Conservation (phyloP, 2,888 invertebrate genomes). For the Spisula solida region DNA sequence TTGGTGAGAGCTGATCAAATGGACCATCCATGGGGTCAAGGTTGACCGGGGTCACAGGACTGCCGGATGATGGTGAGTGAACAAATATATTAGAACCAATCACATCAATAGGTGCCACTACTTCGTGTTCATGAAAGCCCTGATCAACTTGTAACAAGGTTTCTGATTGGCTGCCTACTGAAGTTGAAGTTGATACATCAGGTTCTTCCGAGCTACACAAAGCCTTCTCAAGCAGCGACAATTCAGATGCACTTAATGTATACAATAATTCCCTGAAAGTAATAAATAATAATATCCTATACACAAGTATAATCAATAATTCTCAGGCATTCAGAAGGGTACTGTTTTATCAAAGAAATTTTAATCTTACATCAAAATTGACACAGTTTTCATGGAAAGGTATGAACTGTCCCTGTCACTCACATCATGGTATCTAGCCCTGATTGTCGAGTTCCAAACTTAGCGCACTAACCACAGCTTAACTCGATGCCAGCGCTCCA, state of each 20-base stretch:
- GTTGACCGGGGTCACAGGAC: constrained; percentile 75
- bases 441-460: too few species aligned
- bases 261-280: constrained; percentile 93
- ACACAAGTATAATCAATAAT: background rate
- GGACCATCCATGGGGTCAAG: constrained; percentile 37
- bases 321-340: too few species aligned
- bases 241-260: constrained; percentile 94
- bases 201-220: constrained; percentile 94
- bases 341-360: too few species aligned
- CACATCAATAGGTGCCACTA: constrained; percentile 55
- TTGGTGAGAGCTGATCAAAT: constrained; percentile 48
- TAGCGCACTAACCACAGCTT: too few species aligned
- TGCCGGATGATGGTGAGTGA: constrained; percentile 72
- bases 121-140: constrained; percentile 72
- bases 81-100: constrained; percentile 66
- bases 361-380: too few species aligned
- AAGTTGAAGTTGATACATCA: constrained; percentile 67
- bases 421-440: too few species aligned
- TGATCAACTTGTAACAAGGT: constrained; percentile 72
- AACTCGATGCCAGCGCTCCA: too few species aligned
- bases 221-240: constrained; percentile 94
- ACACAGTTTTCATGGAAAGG: too few species aligned
- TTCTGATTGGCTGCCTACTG: constrained; percentile 55
- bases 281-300: background rate
- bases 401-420: too few species aligned